Percentiles rank a stretch among this genome's conserved stretches.
phyloP scores from a whole-genome alignment of 1,140 invertebrate species.

The Orchestia grillus region DNA sequence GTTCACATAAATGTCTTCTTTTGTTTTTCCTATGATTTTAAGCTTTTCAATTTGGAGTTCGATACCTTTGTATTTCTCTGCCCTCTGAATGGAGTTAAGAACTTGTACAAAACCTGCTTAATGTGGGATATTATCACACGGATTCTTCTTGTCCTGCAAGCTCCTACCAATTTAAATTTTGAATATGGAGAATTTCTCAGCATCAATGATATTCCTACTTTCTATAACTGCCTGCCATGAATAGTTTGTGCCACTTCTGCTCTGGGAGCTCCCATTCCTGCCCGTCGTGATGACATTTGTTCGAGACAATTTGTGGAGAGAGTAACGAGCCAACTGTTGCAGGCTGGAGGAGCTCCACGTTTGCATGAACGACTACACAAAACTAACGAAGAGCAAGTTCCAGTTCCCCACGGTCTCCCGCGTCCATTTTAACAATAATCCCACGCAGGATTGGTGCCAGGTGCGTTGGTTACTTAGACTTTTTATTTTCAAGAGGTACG shows the following conservation, averaged over 20 bases:
- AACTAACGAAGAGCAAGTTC: constrained; percentile 15
- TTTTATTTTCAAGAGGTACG: not conserved
- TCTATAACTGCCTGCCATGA: not conserved
- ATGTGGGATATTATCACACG: not conserved
- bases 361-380: constrained; percentile 49
- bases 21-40: no score
- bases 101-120: not conserved
- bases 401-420: constrained; percentile 27
- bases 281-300: not conserved
- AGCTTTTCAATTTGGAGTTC: no score
- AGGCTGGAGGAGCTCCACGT: constrained; percentile 51
- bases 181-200: not conserved
- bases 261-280: not conserved
- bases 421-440: constrained; percentile 40
- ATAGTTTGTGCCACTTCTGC: not conserved
- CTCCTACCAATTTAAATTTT: not conserved
- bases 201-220: not conserved
- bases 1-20: no score
- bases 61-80: no score
- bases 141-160: not conserved
- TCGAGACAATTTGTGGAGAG: not conserved
- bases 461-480: not conserved
- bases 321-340: not conserved
- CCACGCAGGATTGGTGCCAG: constrained; percentile 51
- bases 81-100: no score